Base-by-base conservation (phyloP, 2,797 vertebrate genomes). In the Sebastes matsubarae region DNA sequence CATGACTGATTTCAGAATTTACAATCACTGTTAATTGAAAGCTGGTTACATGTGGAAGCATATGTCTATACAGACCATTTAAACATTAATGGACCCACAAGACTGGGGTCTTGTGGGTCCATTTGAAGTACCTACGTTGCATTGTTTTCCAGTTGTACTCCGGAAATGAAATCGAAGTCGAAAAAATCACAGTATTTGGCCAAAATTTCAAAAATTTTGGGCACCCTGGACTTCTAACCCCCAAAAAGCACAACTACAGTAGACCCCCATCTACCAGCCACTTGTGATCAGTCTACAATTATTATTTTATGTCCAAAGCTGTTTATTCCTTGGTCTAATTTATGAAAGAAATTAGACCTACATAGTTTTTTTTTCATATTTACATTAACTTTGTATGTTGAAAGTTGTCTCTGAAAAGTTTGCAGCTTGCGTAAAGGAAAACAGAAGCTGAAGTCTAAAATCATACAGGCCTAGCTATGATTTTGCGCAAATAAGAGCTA, bases 131-230 rank as follows among this genome's bases (percentile, higher is more conserved):
- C 38, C 38, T 16, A 42, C 5, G 0, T 4, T 42, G 38, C 13
- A 42, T 42, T 0, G 38, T 38, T 13, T 16, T 42, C 38, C 1
- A 42, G 13, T 42, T 42, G 38, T 42, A 42, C 38, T 16, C 38
- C 2, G 2, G 38, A 42, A 42, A 16, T 0, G 38, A 42, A 16
- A 16, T 1, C 0, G 14, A 42, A 42, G 38, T 42, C 0, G 6
- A 42, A 42, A 42, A 42, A 14, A 42, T 42, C 36, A 16, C 14
- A 42, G 13, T 14, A 14, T 42, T 42, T 42, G 38, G 13, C 38
- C 14, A 1, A 42, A 42, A 42, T 42, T 42, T 42, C 1, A 42
- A 42, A 42, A 16, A 0, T 14, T 3, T 14, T 42, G 13, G 13
- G 5, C 38, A 42, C 38, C 38, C 13, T 42, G 38, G 38, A 42